These are phyloP conservation scores for Bombylius major DNA, from an alignment of 2,888 invertebrate species.

Conservation along the genomic window DNA sequence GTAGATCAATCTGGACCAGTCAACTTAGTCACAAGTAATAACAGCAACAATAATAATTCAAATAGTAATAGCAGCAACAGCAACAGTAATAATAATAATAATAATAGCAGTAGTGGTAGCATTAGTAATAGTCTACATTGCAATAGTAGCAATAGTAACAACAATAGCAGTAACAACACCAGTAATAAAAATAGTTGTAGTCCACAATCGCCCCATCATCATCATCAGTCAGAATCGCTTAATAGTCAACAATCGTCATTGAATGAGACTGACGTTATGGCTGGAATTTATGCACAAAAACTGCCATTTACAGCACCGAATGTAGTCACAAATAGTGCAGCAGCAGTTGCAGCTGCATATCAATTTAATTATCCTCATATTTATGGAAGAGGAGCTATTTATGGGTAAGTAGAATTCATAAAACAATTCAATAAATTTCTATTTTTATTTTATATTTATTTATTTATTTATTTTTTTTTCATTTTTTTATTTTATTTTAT, in stretches of 20 bases:
- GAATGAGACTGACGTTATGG: slow-evolving; percentile 11
- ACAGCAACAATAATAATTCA: slow-evolving; percentile 10
- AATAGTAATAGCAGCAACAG: slow-evolving; percentile 3
- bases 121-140: slow-evolving; percentile 2
- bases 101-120: background rate
- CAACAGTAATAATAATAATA: slow-evolving; percentile 1
- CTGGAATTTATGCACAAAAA: slow-evolving; percentile 18
- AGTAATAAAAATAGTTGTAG: background rate
- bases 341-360: slow-evolving; percentile 20
- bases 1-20: slow-evolving; percentile 22
- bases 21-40: slow-evolving; percentile 23
- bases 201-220: background rate
- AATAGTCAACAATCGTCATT: slow-evolving; percentile 6
- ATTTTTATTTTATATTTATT: too few relatives aligned
- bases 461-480: too few relatives aligned
- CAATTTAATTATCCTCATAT: slow-evolving; percentile 23
- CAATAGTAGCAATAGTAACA: slow-evolving; percentile 1
- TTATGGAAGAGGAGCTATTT: slow-evolving; percentile 19
- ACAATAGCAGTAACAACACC: background rate
- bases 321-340: slow-evolving; percentile 13
- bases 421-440: too few relatives aligned
- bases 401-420: slow-evolving; percentile 18
- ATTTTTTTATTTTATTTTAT: slow-evolving; percentile 3
- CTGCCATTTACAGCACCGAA: slow-evolving; percentile 15
- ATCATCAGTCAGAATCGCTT: slow-evolving; percentile 5